These are phyloP conservation scores for Xestia sexstrigata DNA, from an alignment of 2,888 invertebrate genomes.

Conservation along the genomic window DNA sequence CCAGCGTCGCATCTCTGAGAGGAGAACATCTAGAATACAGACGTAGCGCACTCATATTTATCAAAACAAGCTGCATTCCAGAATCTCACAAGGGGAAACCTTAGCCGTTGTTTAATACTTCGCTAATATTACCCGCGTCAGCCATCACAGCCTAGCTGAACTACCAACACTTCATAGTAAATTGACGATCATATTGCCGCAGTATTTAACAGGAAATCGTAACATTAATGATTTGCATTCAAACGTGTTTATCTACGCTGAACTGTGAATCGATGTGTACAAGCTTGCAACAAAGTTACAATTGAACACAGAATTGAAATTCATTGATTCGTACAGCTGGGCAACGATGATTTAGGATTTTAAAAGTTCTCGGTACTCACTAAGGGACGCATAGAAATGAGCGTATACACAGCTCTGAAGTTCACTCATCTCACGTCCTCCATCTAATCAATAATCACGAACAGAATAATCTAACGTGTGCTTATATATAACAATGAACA, in stretches of 20 bases:
- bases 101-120: slow-evolving; percentile 68
- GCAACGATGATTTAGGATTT: slow-evolving; percentile 37
- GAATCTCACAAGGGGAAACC: slow-evolving; percentile 62
- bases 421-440: slow-evolving; percentile 61
- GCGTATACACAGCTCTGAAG: slow-evolving; percentile 50
- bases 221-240: slow-evolving; percentile 62
- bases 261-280: slow-evolving; percentile 37
- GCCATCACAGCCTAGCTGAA: slow-evolving; percentile 59
- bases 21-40: slow-evolving; percentile 34
- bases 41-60: slow-evolving; percentile 52
- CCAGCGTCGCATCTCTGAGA: slow-evolving; percentile 7
- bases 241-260: slow-evolving; percentile 41
- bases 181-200: slow-evolving; percentile 63
- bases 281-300: slow-evolving; percentile 44
- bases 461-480: slow-evolving; percentile 66
- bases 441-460: slow-evolving; percentile 69
- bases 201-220: slow-evolving; percentile 68
- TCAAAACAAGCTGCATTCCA: slow-evolving; percentile 58
- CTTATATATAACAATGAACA: slow-evolving; percentile 68
- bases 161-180: slow-evolving; percentile 57
- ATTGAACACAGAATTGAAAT: slow-evolving; percentile 43
- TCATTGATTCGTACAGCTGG: slow-evolving; percentile 43
- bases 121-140: slow-evolving; percentile 62
- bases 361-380: slow-evolving; percentile 27
- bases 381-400: slow-evolving; percentile 52